Evolutionary conservation across 1,140 invertebrate species (phyloP), one percentile per base, ranked within the genome.

Genomic region (Drosophila sp.): DNA sequence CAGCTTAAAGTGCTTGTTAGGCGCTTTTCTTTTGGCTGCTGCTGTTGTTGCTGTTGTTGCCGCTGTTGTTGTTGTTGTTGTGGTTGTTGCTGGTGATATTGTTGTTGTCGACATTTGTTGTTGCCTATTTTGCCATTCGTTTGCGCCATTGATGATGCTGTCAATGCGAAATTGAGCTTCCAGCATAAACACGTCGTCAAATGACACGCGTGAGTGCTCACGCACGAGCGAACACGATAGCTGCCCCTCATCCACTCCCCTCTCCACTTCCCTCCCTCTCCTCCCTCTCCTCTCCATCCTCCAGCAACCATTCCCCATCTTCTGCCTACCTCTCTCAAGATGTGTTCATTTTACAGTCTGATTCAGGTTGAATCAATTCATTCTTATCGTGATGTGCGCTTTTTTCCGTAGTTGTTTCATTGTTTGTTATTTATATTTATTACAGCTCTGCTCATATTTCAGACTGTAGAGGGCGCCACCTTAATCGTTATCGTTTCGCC

Each of bases 1-100:
- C 74, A 72, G 78, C 82, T 86, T 81, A 75, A 86, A 87, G 81
- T 87, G 81, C 82, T 87, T 86, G 81, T 81, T 87, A 78, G 77
- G 81, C 63, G 71, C 48, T 65, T 83, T 72, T 78, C 69, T 53
- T 53, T 7, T 21, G 7, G 7, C 32, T 45, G 38, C 67, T 71
- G 59, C 56, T 56, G 53, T 40, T 64, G 25, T 9, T 58, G 21
- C 7, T 29, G 36, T 34, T 57, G 7, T 11, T 25, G 27, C 51
- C 72, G 14, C 43, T 38, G 7, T 34, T 57, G 7, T 14, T 32
- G 34, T 57, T 74, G 14, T 38, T 38, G 9, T 21, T 13, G 21
- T 27, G 54, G 13, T 2, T 56, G 27, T 7, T 27, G 38, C 36
- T 78, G 21, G 41, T 38, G 3, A 4, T 36, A 6, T 46, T 54